A percentile compares a stretch with the other conserved stretches of the same genome.
phyloP scores from a whole-genome alignment of 1,140 invertebrate genomes.

The Zaprionus ornatus region DNA sequence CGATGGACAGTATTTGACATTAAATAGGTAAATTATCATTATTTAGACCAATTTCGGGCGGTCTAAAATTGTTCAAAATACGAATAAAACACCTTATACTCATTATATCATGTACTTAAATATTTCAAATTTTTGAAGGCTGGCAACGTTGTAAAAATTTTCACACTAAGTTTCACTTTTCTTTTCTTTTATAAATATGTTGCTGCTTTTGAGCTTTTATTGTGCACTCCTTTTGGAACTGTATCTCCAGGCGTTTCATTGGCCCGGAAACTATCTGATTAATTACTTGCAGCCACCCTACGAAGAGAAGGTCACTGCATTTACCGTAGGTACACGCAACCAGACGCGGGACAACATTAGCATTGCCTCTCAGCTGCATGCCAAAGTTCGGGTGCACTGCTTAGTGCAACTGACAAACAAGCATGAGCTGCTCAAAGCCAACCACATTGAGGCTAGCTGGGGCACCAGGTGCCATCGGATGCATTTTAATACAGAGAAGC shows the following conservation, averaged over 20 bases:
- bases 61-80: no score
- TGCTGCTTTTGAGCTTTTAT: not conserved
- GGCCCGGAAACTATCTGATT: not conserved
- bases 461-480: constrained; percentile 94
- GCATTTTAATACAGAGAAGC: constrained; percentile 93
- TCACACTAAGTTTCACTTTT: not conserved
- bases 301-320: constrained; percentile 19
- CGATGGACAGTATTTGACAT: no score
- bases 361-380: constrained; percentile 90
- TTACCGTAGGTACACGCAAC: constrained; percentile 27
- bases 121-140: no score
- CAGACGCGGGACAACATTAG: constrained; percentile 35
- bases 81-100: no score
- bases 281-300: constrained; percentile 35
- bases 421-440: constrained; percentile 87
- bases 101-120: no score
- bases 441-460: constrained; percentile 97
- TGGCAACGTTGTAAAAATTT: not conserved
- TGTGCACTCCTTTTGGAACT: constrained; percentile 8
- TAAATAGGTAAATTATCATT: no score
- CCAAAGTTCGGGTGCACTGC: constrained; percentile 92
- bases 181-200: not conserved
- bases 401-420: constrained; percentile 84
- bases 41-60: no score
- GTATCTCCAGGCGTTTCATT: not conserved